These are phyloP conservation scores for Limanda limanda DNA, from an alignment of 2,113 vertebrate genomes.

Conservation along the genomic window DNA sequence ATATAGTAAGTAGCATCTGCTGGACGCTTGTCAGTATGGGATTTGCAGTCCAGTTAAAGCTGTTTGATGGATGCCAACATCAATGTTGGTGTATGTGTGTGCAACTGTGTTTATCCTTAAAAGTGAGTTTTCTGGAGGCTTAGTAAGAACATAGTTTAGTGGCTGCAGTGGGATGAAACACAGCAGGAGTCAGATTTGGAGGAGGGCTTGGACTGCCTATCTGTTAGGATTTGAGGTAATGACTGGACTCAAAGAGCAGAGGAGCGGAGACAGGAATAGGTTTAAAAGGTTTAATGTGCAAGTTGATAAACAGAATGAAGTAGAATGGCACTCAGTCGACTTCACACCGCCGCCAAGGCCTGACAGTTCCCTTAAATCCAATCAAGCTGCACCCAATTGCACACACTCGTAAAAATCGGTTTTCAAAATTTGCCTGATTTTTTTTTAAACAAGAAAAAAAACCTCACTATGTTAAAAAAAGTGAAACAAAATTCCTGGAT, in stretches of 20 bases:
- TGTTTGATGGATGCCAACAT: conserved; percentile 4
- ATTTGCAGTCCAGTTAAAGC: conserved; percentile 31
- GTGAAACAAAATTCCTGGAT: too few relatives aligned
- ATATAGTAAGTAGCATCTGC: conserved; percentile 40
- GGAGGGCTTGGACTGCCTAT: conserved; percentile 20
- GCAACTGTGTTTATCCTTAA: conserved; percentile 19
- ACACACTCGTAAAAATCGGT: too few relatives aligned
- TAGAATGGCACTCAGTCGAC: not conserved
- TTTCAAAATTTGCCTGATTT: too few relatives aligned
- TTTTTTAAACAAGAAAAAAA: too few relatives aligned
- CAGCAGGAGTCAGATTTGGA: conserved; percentile 22
- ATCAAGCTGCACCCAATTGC: too few relatives aligned
- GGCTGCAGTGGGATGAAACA: conserved; percentile 31
- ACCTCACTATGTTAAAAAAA: too few relatives aligned
- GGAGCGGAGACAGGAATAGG: not conserved
- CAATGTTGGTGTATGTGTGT: conserved; percentile 21
- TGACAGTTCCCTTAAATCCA: too few relatives aligned
- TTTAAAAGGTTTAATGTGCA: not conserved
- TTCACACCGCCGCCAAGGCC: too few relatives aligned
- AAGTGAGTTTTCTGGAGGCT: conserved; percentile 38
- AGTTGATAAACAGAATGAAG: not conserved
- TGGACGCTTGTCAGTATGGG: conserved; percentile 23
- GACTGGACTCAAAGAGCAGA: not conserved
- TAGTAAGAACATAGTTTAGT: conserved; percentile 15
- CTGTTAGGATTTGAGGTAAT: conserved; percentile 2